Base-by-base conservation (phyloP, 2,113 vertebrate genomes). In the Ictalurus punctatus region DNA sequence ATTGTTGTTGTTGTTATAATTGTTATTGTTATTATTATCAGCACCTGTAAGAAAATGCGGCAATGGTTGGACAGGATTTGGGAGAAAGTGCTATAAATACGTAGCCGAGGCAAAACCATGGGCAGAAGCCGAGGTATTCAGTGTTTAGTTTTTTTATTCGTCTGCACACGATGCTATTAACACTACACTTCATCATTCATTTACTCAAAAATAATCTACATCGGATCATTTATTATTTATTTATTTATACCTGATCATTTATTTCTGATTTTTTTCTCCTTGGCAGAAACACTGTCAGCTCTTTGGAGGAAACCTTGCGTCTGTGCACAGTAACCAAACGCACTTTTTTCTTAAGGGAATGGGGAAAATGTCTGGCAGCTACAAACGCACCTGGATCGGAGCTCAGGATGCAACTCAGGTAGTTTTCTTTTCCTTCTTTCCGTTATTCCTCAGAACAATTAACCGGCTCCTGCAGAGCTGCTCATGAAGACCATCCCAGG, bases 331-430 rank as follows among this genome's bases (percentile, higher is more conserved):
- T 61, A 0, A 12, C 19, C 4, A 79, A 16, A 71, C 85, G 0
- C 52, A 61, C 2, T 8, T 0, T 17, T 12, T 44, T 21, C 89
- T 90, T 0, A 67, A 69, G 40, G 5, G 0, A 0, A 56, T 84
- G 16, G 2, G 34, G 19, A 69, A 48, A 48, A 30, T 48, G 1
- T 0, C 4, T 10, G n/a, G 4, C 8, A 5, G 0, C 5, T 8
- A 9, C 34, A 2, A 1, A 0, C 83, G 76, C 19, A 78, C 87
- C 83, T 88, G 89, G 89, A 88, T 90, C 52, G 89, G 89, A 12
- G 83, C 56, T 76, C 83, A 88, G 30, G 83, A 90, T 65, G 86
- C 89, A 30, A 12, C 19, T 30, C 13, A 86, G 86, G 89, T 88
- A 88, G 0, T 4, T 61, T 25, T 4, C 65, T 59, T 48, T 54